A percentile compares a stretch with the other conserved stretches of the same genome.
phyloP scores from a whole-genome alignment of 2,113 vertebrate species.

The Sinocyclocheilus anophthalmus region DNA sequence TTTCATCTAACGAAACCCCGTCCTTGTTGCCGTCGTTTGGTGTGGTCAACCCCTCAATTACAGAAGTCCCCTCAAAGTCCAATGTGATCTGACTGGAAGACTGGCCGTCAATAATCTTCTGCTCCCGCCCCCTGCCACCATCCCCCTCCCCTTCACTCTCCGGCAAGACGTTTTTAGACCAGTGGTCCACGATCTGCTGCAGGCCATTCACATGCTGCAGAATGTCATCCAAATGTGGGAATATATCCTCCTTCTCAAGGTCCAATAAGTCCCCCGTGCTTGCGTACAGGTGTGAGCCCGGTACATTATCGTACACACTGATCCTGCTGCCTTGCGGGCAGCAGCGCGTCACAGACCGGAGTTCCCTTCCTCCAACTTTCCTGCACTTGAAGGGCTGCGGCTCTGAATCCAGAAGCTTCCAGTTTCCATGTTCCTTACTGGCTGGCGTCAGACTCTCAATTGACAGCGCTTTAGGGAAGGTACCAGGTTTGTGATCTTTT shows the following conservation, averaged over 20 bases:
- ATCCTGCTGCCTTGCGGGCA: slow-evolving; percentile 85
- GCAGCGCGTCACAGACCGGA: slow-evolving; percentile 69
- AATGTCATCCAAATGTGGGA: slow-evolving; percentile 91
- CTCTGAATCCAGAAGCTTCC: slow-evolving; percentile 72
- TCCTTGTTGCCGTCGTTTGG: slow-evolving; percentile 90
- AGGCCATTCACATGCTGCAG: slow-evolving; percentile 91
- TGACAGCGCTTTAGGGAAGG: slow-evolving; percentile 96
- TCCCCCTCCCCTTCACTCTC: slow-evolving; percentile 66
- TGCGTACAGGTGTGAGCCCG: slow-evolving; percentile 91
- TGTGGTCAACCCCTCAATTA: slow-evolving; percentile 85
- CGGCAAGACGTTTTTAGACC: slow-evolving; percentile 86
- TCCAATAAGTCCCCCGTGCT: slow-evolving; percentile 95
- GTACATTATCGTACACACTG: slow-evolving; percentile 89
- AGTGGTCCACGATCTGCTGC: slow-evolving; percentile 89
- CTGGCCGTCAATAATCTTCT: slow-evolving; percentile 65
- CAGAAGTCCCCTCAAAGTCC: slow-evolving; percentile 90
- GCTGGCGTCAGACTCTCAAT: slow-evolving; percentile 91
- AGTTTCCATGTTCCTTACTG: slow-evolving; percentile 71
- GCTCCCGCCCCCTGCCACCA: slow-evolving; percentile 68
- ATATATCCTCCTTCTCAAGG: slow-evolving; percentile 88
- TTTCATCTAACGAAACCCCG: slow-evolving; percentile 86
- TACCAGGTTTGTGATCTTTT: slow-evolving; percentile 97
- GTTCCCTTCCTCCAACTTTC: slow-evolving; percentile 45
- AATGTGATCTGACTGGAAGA: slow-evolving; percentile 82
- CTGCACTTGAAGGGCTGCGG: slow-evolving; percentile 24